A percentile compares a stretch with the other conserved stretches of the same genome.
These are phyloP conservation scores for Xestia xanthographa DNA, from an alignment of 2,888 invertebrate genomes.

Conservation along the genomic window DNA sequence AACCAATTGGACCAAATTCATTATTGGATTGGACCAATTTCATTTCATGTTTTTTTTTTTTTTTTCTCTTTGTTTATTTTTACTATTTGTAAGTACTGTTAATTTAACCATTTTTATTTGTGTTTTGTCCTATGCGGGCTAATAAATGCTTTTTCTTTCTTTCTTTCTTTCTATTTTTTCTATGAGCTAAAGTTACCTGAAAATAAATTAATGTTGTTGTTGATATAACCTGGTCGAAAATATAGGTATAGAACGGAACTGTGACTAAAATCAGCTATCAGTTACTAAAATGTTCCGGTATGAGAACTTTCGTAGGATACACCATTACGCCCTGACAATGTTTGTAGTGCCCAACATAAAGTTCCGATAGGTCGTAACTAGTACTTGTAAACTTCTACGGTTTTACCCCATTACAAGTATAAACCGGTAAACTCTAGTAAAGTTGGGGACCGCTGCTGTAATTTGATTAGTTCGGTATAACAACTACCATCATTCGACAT, in stretches of 20 bases:
- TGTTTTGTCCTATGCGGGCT: too few relatives aligned
- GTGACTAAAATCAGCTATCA: conserved; percentile 23
- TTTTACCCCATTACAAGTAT: conserved; percentile 41
- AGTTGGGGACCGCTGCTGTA: background rate
- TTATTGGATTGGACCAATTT: too few relatives aligned
- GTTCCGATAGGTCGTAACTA: conserved; percentile 39
- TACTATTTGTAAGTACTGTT: too few relatives aligned
- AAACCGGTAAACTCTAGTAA: conserved; percentile 14
- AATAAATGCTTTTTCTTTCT: too few relatives aligned
- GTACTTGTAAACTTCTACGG: conserved; percentile 36
- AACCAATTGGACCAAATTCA: too few relatives aligned
- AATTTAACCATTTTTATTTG: too few relatives aligned
- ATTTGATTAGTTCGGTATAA: conserved; percentile 8
- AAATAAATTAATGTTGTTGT: too few relatives aligned
- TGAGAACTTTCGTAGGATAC: conserved; percentile 35
- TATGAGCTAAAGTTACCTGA: too few relatives aligned
- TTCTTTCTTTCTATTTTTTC: too few relatives aligned
- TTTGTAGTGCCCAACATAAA: conserved; percentile 43
- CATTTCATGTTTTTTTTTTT: too few relatives aligned
- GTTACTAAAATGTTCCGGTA: conserved; percentile 34
- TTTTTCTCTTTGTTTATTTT: too few relatives aligned
- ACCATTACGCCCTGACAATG: conserved; percentile 38
- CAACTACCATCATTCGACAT: background rate
- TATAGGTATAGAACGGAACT: background rate
- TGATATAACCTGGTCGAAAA: background rate